phyloP scores from a whole-genome alignment of 2,888 invertebrate genomes.

The Dasypolia templi region DNA sequence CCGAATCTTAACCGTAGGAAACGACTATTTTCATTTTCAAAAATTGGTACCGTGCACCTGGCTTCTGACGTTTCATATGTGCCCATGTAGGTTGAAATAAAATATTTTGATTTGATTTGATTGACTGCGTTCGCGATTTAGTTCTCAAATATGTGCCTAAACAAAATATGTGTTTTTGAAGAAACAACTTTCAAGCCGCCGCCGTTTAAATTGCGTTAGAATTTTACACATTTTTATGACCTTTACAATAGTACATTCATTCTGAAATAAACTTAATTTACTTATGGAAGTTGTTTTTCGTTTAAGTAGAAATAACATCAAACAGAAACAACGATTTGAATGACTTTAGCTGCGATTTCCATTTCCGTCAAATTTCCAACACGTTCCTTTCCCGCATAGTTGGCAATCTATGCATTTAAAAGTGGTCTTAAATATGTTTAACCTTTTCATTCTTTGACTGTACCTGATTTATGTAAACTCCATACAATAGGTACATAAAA shows the following conservation, averaged over 20 bases:
- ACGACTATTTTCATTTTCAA: too few relatives aligned
- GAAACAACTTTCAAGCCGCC: background rate
- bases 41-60: too few relatives aligned
- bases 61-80: too few relatives aligned
- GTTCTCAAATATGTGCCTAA: background rate
- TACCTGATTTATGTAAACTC: background rate
- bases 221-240: background rate
- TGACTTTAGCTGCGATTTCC: background rate
- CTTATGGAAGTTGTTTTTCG: background rate
- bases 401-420: background rate
- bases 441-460: background rate
- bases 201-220: background rate
- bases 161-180: background rate
- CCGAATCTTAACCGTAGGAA: too few relatives aligned
- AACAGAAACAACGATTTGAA: background rate
- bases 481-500: background rate
- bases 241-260: background rate
- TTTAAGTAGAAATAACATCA: background rate
- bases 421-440: background rate
- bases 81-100: too few relatives aligned
- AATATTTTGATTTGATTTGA: too few relatives aligned
- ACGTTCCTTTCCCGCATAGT: background rate
- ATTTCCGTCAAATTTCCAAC: background rate
- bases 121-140: too few relatives aligned
- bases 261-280: background rate